These are phyloP conservation scores for Drosophila kikkawai DNA, from an alignment of 1,140 invertebrate genomes.

Conservation along the genomic window DNA sequence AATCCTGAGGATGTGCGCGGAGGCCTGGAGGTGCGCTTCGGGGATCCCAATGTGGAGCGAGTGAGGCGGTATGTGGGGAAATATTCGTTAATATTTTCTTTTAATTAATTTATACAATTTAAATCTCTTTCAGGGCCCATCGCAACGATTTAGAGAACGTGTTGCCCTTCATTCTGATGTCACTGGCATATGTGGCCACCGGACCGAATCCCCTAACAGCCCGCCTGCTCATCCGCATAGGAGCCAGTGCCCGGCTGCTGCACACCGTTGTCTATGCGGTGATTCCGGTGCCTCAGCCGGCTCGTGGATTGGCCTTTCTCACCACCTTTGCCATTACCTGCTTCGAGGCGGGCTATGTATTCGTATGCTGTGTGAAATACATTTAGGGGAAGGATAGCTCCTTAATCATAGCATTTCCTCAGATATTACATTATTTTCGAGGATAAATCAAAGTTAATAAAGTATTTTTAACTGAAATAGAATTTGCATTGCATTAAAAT, in stretches of 20 bases:
- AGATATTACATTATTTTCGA: not conserved
- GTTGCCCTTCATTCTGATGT: conserved; percentile 87
- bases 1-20: conserved; percentile 67
- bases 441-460: not conserved
- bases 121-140: conserved; percentile 86
- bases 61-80: conserved; percentile 60
- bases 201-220: conserved; percentile 86
- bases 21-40: conserved; percentile 59
- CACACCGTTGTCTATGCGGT: conserved; percentile 88
- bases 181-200: conserved; percentile 87
- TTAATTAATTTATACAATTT: no score
- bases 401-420: not conserved
- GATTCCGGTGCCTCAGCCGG: conserved; percentile 86
- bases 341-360: conserved; percentile 86
- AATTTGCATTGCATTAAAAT: conserved; percentile 11
- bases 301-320: conserved; percentile 86
- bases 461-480: not conserved
- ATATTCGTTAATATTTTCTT: not conserved
- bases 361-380: conserved; percentile 54
- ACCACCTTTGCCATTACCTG: conserved; percentile 85
- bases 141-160: conserved; percentile 90
- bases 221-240: conserved; percentile 86
- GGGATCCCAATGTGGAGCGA: conserved; percentile 69
- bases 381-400: conserved; percentile 29
- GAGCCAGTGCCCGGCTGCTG: conserved; percentile 86